Base-by-base conservation (phyloP, 2,797 vertebrate genomes). In the Acanthurus tractus region DNA sequence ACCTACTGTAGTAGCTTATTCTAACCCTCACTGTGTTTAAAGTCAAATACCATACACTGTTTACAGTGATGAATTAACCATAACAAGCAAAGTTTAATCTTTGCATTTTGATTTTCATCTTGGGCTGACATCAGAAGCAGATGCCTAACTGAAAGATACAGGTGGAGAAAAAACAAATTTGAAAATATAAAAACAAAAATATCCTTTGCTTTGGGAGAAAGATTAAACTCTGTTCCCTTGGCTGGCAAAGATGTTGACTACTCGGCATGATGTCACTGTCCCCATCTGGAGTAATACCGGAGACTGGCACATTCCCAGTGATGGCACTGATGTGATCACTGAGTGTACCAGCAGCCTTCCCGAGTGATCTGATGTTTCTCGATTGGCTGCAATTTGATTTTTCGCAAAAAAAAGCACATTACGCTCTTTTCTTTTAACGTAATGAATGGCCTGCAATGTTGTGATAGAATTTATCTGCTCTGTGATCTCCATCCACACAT, bases 291-390 rank as follows among this genome's bases (percentile, higher is more conserved):
- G 36, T 52, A 59, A 22, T 45, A 29, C n/a, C 34, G 70, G 45
- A 68, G 13, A 45, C 8, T 53, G 45, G 56, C 59, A 65, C 36
- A 42, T 69, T 18, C 46, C 23, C 49, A 9, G 25, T 50, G 36
- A 64, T 63, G 59, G 62, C 68, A 25, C 56, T 22, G 15, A 38
- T 74, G 63, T 65, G 29, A 78, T 73, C 40, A 69, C 49, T 62
- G 52, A 22, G 25, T 55, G 49, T 68, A 78, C 66, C 52, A 66
- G 38, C 20, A 78, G 61, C 57, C 48, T 63, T 22, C 40, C 57
- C 53, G 68, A 25, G 58, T 29, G 58, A 55, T 50, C 63, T 65
- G 20, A 65, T 66, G 63, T 63, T 83, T 69, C 63, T 71, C 59
- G 50, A 13, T 42, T 72, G 12, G 20, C 69, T 79, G 48, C 53